Percentiles rank a stretch among this genome's conserved stretches.
Evolutionary conservation across 2,113 vertebrate species (phyloP).

Genomic region (Hippoglossus stenolepis): DNA sequence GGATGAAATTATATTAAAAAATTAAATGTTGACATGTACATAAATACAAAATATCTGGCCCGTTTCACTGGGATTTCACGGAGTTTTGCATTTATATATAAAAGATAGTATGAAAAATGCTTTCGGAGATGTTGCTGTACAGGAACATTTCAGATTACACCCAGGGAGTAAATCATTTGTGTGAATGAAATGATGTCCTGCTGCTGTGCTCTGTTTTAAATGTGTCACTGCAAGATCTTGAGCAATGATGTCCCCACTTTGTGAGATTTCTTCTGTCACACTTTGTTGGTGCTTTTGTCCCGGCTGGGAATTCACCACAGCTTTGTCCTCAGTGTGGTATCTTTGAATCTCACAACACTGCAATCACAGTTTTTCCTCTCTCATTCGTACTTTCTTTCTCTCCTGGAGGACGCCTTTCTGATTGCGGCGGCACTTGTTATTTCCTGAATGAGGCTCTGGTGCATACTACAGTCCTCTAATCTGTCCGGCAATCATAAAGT

Average conservation of each 20-base stretch:
- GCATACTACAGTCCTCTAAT: conserved; percentile 64
- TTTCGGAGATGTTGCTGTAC: not conserved
- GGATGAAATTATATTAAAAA: no score
- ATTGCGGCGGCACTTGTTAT: conserved; percentile 71
- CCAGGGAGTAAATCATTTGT: not conserved
- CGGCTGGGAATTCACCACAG: conserved; percentile 42
- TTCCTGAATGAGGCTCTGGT: conserved; percentile 61
- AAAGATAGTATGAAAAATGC: not conserved
- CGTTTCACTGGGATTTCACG: not conserved
- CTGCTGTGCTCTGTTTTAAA: conserved; percentile 1
- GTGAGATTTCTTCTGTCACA: conserved; percentile 30
- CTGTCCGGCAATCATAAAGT: conserved; percentile 60
- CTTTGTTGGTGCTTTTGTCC: conserved; percentile 35
- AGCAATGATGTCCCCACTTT: conserved; percentile 9
- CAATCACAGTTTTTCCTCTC: conserved; percentile 60
- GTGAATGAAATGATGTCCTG: conserved; percentile 6
- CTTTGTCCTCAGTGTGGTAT: conserved; percentile 46
- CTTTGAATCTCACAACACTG: conserved; percentile 61
- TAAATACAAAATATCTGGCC: not conserved
- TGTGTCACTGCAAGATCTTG: conserved; percentile 5
- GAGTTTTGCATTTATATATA: not conserved
- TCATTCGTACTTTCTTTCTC: not conserved
- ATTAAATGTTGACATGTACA: no score
- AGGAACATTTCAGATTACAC: not conserved
- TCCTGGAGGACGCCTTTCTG: conserved; percentile 57